Percentiles rank a stretch among this genome's conserved stretches.
phyloP scores from a whole-genome alignment of 2,888 invertebrate genomes.

The Drosophila crucigera region DNA sequence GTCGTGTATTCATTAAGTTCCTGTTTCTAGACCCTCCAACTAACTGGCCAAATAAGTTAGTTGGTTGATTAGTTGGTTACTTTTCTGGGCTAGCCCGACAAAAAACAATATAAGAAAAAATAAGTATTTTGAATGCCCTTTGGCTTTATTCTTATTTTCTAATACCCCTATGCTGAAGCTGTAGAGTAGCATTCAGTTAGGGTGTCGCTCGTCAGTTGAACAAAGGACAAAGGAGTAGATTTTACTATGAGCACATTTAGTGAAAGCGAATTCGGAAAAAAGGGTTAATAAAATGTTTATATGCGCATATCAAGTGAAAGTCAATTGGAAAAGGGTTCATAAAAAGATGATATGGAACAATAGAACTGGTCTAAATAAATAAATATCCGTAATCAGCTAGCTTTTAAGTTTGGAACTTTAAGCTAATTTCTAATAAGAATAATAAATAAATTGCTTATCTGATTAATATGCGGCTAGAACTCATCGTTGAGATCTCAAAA shows the following conservation, averaged over 20 bases:
- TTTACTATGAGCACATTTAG: slow-evolving; percentile 4
- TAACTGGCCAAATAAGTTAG: slow-evolving; percentile 31
- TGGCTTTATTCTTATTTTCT: background rate
- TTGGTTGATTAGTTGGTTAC: slow-evolving; percentile 35
- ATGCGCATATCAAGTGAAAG: slow-evolving; percentile 1
- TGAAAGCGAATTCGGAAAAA: slow-evolving; percentile 11
- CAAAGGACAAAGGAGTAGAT: slow-evolving; percentile 14
- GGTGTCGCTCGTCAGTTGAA: background rate
- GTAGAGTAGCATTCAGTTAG: background rate
- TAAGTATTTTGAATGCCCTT: slow-evolving; percentile 8
- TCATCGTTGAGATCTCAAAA: background rate
- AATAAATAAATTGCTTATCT: background rate
- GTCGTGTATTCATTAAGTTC: slow-evolving; percentile 50
- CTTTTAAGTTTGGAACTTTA: background rate
- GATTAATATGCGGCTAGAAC: background rate
- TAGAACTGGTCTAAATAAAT: background rate
- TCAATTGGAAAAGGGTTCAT: background rate
- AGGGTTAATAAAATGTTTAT: background rate
- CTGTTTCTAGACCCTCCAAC: slow-evolving; percentile 23
- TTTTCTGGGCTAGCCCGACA: slow-evolving; percentile 28
- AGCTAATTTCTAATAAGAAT: background rate
- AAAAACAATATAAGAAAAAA: slow-evolving; percentile 7
- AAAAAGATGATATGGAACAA: background rate
- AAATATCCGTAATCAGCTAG: background rate
- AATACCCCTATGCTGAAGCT: background rate